These are phyloP conservation scores for Dendrolimus pini DNA, from an alignment of 2,888 invertebrate genomes.

Conservation along the genomic window DNA sequence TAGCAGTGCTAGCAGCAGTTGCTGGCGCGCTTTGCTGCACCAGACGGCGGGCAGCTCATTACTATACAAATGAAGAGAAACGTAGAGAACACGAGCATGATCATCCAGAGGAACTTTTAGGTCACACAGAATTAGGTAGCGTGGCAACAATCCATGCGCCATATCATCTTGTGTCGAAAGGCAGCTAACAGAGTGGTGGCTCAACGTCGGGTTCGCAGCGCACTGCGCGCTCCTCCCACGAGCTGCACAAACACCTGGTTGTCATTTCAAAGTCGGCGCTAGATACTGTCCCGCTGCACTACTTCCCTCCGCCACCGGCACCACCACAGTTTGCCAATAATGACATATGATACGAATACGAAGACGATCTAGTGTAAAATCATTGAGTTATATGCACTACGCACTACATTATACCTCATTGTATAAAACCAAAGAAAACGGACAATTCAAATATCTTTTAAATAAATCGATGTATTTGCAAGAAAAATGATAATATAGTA, in stretches of 20 bases:
- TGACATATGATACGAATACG: conserved; percentile 61
- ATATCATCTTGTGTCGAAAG: conserved; percentile 43
- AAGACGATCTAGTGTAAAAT: conserved; percentile 58
- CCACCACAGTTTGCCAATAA: conserved; percentile 34
- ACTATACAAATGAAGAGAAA: conserved; percentile 89
- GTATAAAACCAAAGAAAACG: conserved; percentile 28
- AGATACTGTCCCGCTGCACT: conserved; percentile 31
- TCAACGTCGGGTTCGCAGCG: conserved; percentile 23
- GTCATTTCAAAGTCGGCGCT: conserved; percentile 19
- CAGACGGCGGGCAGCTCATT: conserved; percentile 82
- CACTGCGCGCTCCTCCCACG: conserved; percentile 22
- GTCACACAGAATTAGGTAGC: conserved; percentile 46
- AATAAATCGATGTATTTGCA: no score
- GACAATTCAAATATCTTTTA: no score
- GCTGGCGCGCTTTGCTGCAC: conserved; percentile 80
- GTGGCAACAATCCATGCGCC: conserved; percentile 64
- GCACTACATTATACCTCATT: background rate
- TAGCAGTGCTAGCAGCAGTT: conserved; percentile 67
- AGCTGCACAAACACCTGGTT: conserved; percentile 20
- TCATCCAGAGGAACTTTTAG: conserved; percentile 54
- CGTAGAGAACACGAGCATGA: conserved; percentile 54
- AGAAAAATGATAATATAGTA: no score
- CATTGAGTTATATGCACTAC: background rate
- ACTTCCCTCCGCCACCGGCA: conserved; percentile 33
- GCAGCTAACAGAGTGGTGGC: conserved; percentile 54